A percentile compares a stretch with the other conserved stretches of the same genome.
Evolutionary conservation across 30 jellyfish, hydroid and myxozoan species (phyloP).

Genomic region (Turritopsis dohrnii): DNA sequence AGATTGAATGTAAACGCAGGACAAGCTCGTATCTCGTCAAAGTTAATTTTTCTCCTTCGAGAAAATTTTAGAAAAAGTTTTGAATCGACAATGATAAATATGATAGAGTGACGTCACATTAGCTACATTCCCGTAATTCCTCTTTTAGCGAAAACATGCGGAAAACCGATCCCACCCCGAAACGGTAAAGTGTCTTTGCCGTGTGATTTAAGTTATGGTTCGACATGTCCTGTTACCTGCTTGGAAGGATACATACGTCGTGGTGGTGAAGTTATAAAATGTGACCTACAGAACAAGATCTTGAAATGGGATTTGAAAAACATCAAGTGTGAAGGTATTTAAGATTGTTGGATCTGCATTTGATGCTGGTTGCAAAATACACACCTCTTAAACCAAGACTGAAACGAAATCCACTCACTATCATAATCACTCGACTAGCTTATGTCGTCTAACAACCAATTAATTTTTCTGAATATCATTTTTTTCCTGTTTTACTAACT

Average conservation of each 20-base stretch:
- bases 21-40: too few species aligned
- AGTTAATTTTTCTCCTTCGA: too few species aligned
- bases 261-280: conserved; percentile 55
- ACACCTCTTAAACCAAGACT: not conserved
- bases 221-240: conserved; percentile 80
- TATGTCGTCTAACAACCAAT: too few species aligned
- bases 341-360: not conserved
- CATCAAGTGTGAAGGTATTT: conserved; percentile 62
- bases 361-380: not conserved
- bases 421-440: too few species aligned
- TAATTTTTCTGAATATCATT: too few species aligned
- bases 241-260: conserved; percentile 57
- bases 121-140: not conserved
- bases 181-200: conserved; percentile 72
- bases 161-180: conserved; percentile 60
- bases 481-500: too few species aligned
- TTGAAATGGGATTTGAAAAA: conserved; percentile 41
- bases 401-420: too few species aligned
- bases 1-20: not conserved
- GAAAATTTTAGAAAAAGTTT: too few species aligned
- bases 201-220: conserved; percentile 62
- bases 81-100: too few species aligned
- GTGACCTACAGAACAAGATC: conserved; percentile 37
- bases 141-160: conserved; percentile 60
- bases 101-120: too few species aligned